Conservation (phyloP, 2,113 vertebrate genomes). For the Chaetura pelagica region DNA sequence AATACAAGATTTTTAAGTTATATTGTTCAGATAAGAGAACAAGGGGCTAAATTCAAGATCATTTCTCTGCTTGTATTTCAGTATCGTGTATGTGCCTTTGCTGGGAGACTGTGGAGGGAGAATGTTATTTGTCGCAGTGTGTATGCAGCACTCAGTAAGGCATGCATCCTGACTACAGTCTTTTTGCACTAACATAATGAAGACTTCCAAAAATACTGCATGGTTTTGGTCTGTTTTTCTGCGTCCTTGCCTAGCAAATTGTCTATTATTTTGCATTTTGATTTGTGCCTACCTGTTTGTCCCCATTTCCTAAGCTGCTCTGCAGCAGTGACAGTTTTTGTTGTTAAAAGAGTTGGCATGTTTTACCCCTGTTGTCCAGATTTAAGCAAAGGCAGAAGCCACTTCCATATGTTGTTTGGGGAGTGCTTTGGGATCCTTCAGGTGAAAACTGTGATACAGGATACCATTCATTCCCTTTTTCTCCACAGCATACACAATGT, state of each 20-base stretch:
- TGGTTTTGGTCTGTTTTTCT: not conserved
- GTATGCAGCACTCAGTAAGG: not conserved
- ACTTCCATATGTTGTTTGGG: not conserved
- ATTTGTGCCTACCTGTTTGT: not conserved
- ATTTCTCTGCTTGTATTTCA: not conserved
- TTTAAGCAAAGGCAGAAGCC: constrained; percentile 20
- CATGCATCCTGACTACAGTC: not conserved
- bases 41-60: not conserved
- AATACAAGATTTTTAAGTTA: not conserved
- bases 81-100: not conserved
- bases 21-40: not conserved
- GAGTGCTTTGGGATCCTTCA: constrained; percentile 21
- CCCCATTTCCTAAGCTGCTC: not conserved
- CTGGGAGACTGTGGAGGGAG: not conserved
- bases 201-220: not conserved
- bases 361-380: not conserved
- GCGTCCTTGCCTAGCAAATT: not conserved
- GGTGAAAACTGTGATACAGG: constrained; percentile 22
- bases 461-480: constrained; percentile 13
- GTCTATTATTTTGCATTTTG: not conserved
- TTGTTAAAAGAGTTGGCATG: not conserved
- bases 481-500: not conserved
- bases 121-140: not conserved
- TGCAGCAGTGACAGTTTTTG: not conserved
- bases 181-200: not conserved